Evolutionary conservation across 2,888 invertebrate genomes (phyloP).

Genomic region (Abrostola tripartita): DNA sequence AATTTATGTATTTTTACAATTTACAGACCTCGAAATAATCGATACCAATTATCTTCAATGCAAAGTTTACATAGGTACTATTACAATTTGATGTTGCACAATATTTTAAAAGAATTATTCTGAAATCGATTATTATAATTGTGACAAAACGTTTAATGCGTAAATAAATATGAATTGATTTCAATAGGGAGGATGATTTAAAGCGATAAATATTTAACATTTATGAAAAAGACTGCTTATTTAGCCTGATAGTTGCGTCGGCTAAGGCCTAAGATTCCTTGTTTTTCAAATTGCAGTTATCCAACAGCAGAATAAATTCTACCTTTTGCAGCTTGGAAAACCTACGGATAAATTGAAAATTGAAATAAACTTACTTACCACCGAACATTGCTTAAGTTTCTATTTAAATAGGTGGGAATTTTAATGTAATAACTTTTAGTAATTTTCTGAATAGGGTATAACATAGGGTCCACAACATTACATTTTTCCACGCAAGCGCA

Average conservation of each 20-base stretch:
- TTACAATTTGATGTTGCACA: conserved; percentile 20
- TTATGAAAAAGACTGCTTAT: too few species aligned
- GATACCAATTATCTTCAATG: conserved; percentile 35
- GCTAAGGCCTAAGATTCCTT: too few species aligned
- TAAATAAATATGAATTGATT: conserved; percentile 35
- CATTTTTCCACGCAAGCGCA: background rate
- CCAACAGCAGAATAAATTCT: too few species aligned
- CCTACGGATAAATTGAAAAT: too few species aligned
- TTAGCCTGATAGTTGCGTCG: too few species aligned
- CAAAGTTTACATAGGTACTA: conserved; percentile 12
- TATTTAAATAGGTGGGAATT: background rate
- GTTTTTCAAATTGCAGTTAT: too few species aligned
- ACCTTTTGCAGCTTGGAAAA: background rate
- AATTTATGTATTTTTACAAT: conserved; percentile 11
- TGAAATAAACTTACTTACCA: too few species aligned
- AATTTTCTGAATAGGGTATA: background rate
- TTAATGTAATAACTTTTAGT: background rate
- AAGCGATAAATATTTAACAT: conserved; percentile 22
- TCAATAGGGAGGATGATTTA: conserved; percentile 31
- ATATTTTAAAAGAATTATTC: conserved; percentile 11
- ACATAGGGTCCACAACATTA: background rate
- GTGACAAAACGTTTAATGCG: conserved; percentile 27
- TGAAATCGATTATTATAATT: conserved; percentile 38
- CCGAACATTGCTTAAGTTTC: too few species aligned
- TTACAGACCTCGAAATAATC: conserved; percentile 33